phyloP scores from a whole-genome alignment of 2,888 invertebrate genomes.

The Brachypterus glaber region DNA sequence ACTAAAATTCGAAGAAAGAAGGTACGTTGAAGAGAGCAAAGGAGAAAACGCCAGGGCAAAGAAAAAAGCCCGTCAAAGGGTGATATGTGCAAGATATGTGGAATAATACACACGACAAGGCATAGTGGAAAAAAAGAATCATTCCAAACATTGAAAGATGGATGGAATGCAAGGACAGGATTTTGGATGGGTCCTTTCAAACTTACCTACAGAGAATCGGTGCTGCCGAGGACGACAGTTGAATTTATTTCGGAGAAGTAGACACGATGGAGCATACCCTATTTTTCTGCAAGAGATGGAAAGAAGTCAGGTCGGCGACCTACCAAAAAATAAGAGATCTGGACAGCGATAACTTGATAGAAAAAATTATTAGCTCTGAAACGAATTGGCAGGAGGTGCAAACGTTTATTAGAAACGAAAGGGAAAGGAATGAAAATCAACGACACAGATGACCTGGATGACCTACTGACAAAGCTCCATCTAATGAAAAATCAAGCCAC shows the following conservation, averaged over 20 bases:
- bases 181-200: not conserved
- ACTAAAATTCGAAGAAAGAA: conserved; percentile 3
- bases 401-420: too few relatives aligned
- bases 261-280: conserved; percentile 12
- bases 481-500: too few relatives aligned
- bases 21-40: too few relatives aligned
- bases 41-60: not conserved
- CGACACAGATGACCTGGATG: too few relatives aligned
- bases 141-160: too few relatives aligned
- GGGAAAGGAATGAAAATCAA: too few relatives aligned
- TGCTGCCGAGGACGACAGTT: not conserved
- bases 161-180: conserved; percentile 3
- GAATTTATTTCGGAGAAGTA: conserved; percentile 9
- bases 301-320: not conserved
- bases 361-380: not conserved
- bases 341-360: not conserved
- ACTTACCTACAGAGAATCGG: conserved; percentile 5
- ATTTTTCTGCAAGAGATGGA: conserved; percentile 8
- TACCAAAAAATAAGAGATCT: not conserved
- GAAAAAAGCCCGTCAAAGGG: conserved; percentile 2
- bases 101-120: too few relatives aligned
- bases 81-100: too few relatives aligned
- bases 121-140: conserved; percentile 6
- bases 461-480: too few relatives aligned
- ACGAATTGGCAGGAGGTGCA: not conserved